Conservation (phyloP, 2,797 vertebrate species). For the Loris lydekkerianus region DNA sequence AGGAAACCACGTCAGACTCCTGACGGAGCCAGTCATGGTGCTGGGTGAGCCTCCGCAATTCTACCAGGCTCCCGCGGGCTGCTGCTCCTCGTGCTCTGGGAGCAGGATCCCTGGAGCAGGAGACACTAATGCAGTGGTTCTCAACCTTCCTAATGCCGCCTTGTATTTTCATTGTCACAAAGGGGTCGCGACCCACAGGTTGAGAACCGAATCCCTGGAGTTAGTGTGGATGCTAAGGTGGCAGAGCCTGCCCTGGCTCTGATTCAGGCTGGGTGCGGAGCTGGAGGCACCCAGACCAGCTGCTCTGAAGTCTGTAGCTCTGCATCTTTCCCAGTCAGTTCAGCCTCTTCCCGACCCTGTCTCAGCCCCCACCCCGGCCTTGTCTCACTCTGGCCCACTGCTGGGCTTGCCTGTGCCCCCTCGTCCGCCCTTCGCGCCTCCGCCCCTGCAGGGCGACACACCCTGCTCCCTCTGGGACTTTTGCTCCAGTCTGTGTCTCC, state of each 20-base stretch:
- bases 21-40: accelerated
- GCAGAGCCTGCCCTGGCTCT: neutral
- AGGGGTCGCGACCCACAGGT: too few species aligned
- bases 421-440: accelerated
- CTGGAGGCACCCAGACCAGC: neutral
- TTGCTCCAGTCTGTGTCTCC: neutral
- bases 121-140: too few species aligned
- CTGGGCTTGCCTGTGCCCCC: neutral
- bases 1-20: neutral
- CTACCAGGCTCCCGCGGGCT: accelerated
- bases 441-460: accelerated
- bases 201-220: too few species aligned
- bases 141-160: too few species aligned
- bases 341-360: accelerated
- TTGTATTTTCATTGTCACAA: too few species aligned
- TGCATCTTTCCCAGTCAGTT: too few species aligned
- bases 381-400: neutral
- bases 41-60: accelerated
- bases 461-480: accelerated
- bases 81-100: accelerated
- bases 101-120: too few species aligned
- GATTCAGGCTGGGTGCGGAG: accelerated
- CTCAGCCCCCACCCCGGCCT: neutral
- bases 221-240: too few species aligned
- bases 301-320: neutral